Percentiles rank a stretch among this genome's conserved stretches.
Evolutionary conservation across 2,888 invertebrate genomes (phyloP).

Genomic region (Microplitis manilae): DNA sequence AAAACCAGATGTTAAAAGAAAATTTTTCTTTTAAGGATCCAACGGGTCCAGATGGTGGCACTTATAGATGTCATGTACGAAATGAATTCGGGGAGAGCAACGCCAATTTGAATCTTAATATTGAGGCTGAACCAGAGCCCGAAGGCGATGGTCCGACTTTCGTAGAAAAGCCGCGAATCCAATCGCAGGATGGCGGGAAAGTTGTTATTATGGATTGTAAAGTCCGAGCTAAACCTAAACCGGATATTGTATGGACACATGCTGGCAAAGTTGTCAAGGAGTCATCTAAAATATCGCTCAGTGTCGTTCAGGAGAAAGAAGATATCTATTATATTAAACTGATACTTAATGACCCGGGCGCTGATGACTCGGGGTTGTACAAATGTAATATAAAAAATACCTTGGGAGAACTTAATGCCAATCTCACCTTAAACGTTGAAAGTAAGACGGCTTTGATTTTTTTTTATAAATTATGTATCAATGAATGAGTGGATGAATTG

Average conservation of each 20-base stretch:
- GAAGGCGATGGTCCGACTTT: conserved; percentile 96
- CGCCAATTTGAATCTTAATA: conserved; percentile 96
- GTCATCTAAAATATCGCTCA: conserved; percentile 85
- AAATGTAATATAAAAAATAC: conserved; percentile 98
- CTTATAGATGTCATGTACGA: conserved; percentile 94
- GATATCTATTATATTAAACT: conserved; percentile 90
- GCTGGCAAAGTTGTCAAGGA: conserved; percentile 86
- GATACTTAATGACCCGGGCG: conserved; percentile 90
- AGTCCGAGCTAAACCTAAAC: conserved; percentile 87
- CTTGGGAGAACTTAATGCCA: conserved; percentile 96
- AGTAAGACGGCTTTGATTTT: conserved; percentile 77
- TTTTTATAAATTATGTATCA: conserved; percentile 16
- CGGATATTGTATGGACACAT: conserved; percentile 87
- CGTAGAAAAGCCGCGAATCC: conserved; percentile 90
- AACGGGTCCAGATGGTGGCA: conserved; percentile 85
- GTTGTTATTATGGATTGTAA: conserved; percentile 91
- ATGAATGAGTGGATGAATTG: background rate
- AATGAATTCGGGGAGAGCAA: conserved; percentile 98
- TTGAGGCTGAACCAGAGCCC: conserved; percentile 95
- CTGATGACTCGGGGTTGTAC: conserved; percentile 97
- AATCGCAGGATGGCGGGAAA: conserved; percentile 87
- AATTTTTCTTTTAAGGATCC: conserved; percentile 78
- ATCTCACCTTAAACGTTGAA: conserved; percentile 97
- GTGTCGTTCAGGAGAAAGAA: conserved; percentile 79
- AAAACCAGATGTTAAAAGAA: conserved; percentile 22